Evolutionary conservation across 2,113 vertebrate genomes (phyloP).

Genomic region (Mirza zaza): DNA sequence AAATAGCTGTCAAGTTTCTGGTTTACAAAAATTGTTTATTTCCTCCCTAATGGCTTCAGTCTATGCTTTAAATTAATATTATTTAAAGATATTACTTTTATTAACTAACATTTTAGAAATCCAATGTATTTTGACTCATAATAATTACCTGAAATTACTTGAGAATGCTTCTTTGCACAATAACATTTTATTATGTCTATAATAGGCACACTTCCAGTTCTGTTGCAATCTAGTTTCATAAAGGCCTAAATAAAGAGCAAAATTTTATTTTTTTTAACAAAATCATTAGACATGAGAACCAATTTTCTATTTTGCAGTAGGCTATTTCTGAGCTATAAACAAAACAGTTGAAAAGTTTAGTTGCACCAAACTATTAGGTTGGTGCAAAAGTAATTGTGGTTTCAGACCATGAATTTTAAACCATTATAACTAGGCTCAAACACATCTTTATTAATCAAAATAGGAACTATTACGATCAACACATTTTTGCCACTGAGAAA

Average conservation of each 20-base stretch:
- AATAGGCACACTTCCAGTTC: constrained; percentile 84
- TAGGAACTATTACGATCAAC: no score
- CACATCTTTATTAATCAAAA: no score
- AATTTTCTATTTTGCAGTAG: background rate
- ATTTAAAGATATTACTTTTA: constrained; percentile 20
- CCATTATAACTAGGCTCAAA: no score
- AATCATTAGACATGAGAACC: background rate
- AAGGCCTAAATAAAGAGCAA: constrained; percentile 84
- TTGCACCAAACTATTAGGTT: background rate
- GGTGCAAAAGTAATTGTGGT: no score
- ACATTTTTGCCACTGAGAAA: no score
- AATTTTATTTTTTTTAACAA: constrained; percentile 3
- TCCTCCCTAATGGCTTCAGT: background rate
- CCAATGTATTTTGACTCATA: background rate
- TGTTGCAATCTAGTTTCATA: constrained; percentile 90
- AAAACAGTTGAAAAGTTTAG: background rate
- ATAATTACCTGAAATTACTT: constrained; percentile 85
- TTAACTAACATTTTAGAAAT: constrained; percentile 45
- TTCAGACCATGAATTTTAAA: no score
- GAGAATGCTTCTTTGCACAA: constrained; percentile 85
- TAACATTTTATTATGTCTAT: constrained; percentile 88
- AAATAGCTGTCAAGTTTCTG: background rate
- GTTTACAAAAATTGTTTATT: background rate
- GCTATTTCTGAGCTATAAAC: constrained; percentile 13
- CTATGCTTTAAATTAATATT: background rate